A percentile compares a stretch with the other conserved stretches of the same genome.
phyloP scores from a whole-genome alignment of 2,888 invertebrate genomes.

The Parasteatoda lunata region DNA sequence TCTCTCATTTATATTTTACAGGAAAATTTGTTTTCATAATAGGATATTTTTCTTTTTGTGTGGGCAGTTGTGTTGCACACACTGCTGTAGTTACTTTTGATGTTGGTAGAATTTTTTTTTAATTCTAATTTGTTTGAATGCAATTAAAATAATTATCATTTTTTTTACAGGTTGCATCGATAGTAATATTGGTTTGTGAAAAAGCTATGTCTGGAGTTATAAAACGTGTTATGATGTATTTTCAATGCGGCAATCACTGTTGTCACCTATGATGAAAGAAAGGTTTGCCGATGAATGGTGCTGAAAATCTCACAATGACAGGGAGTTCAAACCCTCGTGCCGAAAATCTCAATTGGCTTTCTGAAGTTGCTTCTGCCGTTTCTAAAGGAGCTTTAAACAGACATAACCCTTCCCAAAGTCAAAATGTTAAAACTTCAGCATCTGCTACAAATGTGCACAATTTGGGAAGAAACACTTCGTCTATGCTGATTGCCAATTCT shows the following conservation, averaged over 20 bases:
- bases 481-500: conserved; percentile 33
- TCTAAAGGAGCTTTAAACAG: conserved; percentile 38
- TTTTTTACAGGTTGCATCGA: too few species aligned
- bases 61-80: too few species aligned
- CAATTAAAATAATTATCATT: too few species aligned
- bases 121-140: too few species aligned
- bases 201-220: too few species aligned
- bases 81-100: too few species aligned
- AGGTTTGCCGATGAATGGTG: conserved; percentile 63
- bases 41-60: too few species aligned
- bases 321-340: conserved; percentile 49
- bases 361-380: conserved; percentile 63
- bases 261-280: too few species aligned
- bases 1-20: too few species aligned
- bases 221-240: background rate
- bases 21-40: too few species aligned
- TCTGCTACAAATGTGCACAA: conserved; percentile 10
- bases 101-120: too few species aligned
- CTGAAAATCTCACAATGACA: conserved; percentile 62
- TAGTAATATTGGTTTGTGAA: too few species aligned
- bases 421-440: conserved; percentile 3
- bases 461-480: conserved; percentile 18
- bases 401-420: conserved; percentile 26
- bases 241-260: conserved; percentile 19
- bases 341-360: conserved; percentile 68